Percentiles rank a stretch among this genome's conserved stretches.
phyloP scores from a whole-genome alignment of 2,113 vertebrate genomes.

The Dasypus novemcinctus region DNA sequence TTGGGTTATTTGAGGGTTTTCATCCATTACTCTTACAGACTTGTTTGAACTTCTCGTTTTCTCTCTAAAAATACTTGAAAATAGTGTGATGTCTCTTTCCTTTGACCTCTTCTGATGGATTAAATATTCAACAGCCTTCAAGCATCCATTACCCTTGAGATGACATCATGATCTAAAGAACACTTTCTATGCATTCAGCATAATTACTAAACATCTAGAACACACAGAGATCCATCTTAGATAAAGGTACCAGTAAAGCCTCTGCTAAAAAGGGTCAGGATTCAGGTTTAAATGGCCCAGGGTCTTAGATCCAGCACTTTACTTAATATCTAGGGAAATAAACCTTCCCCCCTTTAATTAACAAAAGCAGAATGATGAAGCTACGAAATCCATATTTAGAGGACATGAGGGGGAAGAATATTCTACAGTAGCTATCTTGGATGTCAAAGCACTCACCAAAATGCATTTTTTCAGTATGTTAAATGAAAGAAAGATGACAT shows the following conservation, averaged over 20 bases:
- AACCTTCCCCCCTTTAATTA: neutral
- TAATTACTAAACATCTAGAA: conserved; percentile 46
- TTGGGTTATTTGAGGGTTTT: neutral
- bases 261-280: neutral
- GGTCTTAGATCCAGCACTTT: neutral
- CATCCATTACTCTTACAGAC: neutral
- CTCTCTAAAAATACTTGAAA: conserved; percentile 53
- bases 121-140: conserved; percentile 59
- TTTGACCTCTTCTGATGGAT: conserved; percentile 57
- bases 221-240: neutral
- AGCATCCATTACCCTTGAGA: conserved; percentile 55
- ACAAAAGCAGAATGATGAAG: neutral
- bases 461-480: neutral
- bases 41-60: conserved; percentile 33
- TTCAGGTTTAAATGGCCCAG: neutral
- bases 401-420: neutral
- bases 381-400: neutral
- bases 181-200: conserved; percentile 21
- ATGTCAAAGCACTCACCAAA: neutral
- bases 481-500: neutral
- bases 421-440: neutral
- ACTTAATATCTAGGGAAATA: neutral
- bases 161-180: conserved; percentile 40
- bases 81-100: conserved; percentile 18
- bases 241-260: neutral